Evolutionary conservation across 2,797 vertebrate genomes (phyloP).

Genomic region (Ceryle rudis): DNA sequence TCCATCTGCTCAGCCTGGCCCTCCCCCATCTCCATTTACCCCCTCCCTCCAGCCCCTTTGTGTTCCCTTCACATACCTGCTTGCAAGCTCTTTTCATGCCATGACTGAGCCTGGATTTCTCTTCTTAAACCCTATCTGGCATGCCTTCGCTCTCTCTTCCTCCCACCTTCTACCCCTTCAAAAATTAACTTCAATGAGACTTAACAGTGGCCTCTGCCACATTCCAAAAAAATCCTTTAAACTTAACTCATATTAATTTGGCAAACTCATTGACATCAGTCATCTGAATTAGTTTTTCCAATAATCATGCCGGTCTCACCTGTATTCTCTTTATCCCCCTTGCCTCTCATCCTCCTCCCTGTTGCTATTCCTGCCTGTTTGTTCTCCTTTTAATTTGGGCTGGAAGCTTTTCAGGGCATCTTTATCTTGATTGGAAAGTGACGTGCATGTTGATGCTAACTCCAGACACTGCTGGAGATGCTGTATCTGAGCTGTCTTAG

Average conservation of each 20-base stretch:
- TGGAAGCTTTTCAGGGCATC: neutral
- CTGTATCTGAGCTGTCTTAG: neutral
- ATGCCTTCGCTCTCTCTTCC: neutral
- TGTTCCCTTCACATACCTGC: neutral
- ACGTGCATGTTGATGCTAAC: neutral
- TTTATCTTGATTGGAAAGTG: neutral
- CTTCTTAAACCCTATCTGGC: constrained; percentile 22
- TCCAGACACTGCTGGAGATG: neutral
- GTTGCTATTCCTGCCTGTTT: neutral
- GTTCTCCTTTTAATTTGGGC: neutral
- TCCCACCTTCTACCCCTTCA: constrained; percentile 25
- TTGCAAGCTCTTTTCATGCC: constrained; percentile 27
- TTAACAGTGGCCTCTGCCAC: neutral
- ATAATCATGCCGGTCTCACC: neutral
- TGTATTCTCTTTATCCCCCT: neutral
- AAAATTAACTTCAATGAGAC: neutral
- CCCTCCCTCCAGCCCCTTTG: neutral
- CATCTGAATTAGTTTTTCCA: neutral
- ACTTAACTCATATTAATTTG: neutral
- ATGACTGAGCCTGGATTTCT: neutral
- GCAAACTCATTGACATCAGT: neutral
- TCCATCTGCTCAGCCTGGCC: neutral
- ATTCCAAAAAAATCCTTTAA: neutral
- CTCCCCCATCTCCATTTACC: neutral
- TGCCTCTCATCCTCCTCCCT: neutral